These are phyloP conservation scores for Psittacula derbiana DNA, from an alignment of 2,797 vertebrate genomes.

Conservation along the genomic window DNA sequence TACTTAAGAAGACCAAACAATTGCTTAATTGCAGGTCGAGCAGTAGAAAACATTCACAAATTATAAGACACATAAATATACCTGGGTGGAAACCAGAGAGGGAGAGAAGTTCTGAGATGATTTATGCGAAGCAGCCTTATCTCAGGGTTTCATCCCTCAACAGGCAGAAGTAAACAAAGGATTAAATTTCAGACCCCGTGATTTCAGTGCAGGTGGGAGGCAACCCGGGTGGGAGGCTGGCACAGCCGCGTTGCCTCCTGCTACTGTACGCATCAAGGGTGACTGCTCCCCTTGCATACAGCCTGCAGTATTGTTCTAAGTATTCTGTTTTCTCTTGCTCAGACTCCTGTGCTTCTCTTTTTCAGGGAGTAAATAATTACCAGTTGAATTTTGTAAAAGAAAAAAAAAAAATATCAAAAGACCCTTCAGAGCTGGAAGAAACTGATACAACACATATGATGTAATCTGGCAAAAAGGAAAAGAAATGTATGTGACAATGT, in stretches of 20 bases:
- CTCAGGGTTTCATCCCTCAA: neutral
- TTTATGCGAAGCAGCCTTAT: neutral
- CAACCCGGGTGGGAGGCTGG: neutral
- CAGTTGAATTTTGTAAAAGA: neutral
- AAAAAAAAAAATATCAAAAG: neutral
- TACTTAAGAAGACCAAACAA: neutral
- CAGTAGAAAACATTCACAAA: neutral
- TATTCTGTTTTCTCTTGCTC: neutral
- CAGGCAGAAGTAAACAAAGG: neutral
- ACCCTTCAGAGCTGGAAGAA: conserved; percentile 9
- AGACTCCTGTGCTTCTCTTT: neutral
- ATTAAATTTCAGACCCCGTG: neutral
- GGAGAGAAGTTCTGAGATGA: neutral
- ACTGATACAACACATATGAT: neutral
- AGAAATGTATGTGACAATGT: neutral
- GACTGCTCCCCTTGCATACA: neutral
- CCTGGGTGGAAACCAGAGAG: neutral
- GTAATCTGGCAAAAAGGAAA: neutral
- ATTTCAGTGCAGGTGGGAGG: neutral
- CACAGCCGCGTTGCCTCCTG: neutral
- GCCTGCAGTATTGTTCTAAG: neutral
- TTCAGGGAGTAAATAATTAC: neutral
- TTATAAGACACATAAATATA: neutral
- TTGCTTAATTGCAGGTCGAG: neutral
- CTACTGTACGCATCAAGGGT: neutral